Conservation (phyloP, 2,113 vertebrate species). For the Odocoileus virginianus region DNA sequence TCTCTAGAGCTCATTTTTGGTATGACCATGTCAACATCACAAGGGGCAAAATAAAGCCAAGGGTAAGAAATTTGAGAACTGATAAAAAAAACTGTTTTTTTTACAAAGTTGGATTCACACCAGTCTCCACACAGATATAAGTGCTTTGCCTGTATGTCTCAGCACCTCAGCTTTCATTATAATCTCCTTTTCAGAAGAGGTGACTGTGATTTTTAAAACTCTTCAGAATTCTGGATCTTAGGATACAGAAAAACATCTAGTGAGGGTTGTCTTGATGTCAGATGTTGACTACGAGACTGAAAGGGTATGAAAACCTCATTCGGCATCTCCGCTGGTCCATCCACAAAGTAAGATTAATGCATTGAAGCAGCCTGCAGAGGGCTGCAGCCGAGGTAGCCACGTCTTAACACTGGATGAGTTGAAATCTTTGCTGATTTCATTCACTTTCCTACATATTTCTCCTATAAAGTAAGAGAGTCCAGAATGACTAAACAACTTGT, state of each 20-base stretch:
- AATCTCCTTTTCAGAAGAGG: background rate
- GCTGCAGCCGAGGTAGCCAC: background rate
- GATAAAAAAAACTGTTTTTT: background rate
- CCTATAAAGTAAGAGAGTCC: background rate
- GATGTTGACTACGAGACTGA: background rate
- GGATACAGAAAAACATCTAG: background rate
- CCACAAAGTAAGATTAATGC: background rate
- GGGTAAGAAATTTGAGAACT: background rate
- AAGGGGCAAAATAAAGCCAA: background rate
- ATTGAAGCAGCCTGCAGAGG: background rate
- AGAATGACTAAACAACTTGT: background rate
- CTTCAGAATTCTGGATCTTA: background rate
- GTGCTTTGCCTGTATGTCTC: background rate
- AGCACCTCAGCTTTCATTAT: background rate
- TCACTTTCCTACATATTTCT: conserved; percentile 16
- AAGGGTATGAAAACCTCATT: background rate
- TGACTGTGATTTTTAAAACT: background rate
- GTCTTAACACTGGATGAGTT: background rate
- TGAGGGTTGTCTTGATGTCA: background rate
- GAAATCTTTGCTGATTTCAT: background rate
- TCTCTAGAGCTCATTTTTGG: background rate
- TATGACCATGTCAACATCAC: background rate
- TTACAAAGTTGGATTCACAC: background rate
- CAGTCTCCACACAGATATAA: background rate
- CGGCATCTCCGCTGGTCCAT: background rate